Percentiles rank a stretch among this genome's conserved stretches.
Evolutionary conservation across 2,113 vertebrate genomes (phyloP).

Genomic region (Eurystomus gularis): DNA sequence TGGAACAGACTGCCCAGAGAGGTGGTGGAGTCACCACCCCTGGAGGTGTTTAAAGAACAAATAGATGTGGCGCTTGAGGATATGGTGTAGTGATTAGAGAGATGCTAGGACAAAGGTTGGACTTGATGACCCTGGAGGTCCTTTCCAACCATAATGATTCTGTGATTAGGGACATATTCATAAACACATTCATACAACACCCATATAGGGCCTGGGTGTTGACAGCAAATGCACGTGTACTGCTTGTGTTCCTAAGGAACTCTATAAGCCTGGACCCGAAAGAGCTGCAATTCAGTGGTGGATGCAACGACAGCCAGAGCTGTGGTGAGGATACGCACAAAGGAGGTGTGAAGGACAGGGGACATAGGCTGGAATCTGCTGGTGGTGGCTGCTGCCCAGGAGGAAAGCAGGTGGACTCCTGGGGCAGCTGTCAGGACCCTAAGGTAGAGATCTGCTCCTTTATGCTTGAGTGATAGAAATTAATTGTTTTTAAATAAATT

Average conservation of each 20-base stretch:
- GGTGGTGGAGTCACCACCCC: too few species aligned
- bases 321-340: rapidly evolving
- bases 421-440: not conserved
- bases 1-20: too few species aligned
- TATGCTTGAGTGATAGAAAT: not conserved
- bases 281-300: not conserved
- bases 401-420: not conserved
- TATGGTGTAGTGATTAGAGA: too few species aligned
- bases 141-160: too few species aligned
- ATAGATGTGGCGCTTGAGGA: too few species aligned
- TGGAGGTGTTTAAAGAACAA: too few species aligned
- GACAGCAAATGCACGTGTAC: rapidly evolving
- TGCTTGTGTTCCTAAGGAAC: not conserved
- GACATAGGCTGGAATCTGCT: rapidly evolving
- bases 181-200: too few species aligned
- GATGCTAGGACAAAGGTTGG: too few species aligned
- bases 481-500: not conserved
- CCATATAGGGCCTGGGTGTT: not conserved
- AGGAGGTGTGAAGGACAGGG: not conserved
- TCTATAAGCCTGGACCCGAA: not conserved
- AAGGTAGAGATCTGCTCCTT: not conserved
- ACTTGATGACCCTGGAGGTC: too few species aligned
- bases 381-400: not conserved
- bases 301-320: not conserved
- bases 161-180: too few species aligned